Base-by-base conservation (phyloP, 2,113 vertebrate species). In the Brachionichthys hirsutus region DNA sequence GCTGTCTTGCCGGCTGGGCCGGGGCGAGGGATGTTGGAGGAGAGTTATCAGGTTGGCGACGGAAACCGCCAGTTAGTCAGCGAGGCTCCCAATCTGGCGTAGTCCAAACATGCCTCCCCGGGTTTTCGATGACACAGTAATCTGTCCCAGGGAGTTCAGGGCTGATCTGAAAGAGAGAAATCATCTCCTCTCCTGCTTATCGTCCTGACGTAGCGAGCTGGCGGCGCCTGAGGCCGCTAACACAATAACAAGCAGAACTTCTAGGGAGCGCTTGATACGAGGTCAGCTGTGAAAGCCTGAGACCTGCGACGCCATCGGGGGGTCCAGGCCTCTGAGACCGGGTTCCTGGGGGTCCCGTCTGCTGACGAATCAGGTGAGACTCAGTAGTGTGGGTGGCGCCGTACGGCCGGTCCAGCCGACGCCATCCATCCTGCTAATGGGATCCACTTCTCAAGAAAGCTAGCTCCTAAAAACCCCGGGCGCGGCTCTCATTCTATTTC, bases 1-100 rank as follows among this genome's bases (percentile, higher is more conserved):
- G 24, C 72, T 51, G 47, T n/a, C 55, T 55, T 90, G 90, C 92
- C 89, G 86, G 92, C 90, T 65, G 56, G 52, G 53, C 65, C n/a
- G 50, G 67, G 84, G 71, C 75, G 86, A 87, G 72, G 76, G 85
- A 89, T 84, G 85, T 76, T 62, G 92, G 91, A 93, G 77, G 59
- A 66, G 93, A 95, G 92, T 94, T 96, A 98, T 96, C 94, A 94
- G 93, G 94, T 95, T 93, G 93, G 92, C 90, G 91, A 94, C 90
- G 90, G 94, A 94, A 92, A 95, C 90, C 93, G 93, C 93, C 94
- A 94, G 93, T 94, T 96, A 95, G 93, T 95, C 92, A 92, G 77
- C 79, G 53, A 72, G 94, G 93, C 93, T 95, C 92, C 93, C 92
- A 94, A 94, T 96, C 94, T 80, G 91, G 91, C 87, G 93, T 92